A percentile compares a stretch with the other conserved stretches of the same genome.
phyloP scores from a whole-genome alignment of 2,797 vertebrate species.

The Cossypha caffra region DNA sequence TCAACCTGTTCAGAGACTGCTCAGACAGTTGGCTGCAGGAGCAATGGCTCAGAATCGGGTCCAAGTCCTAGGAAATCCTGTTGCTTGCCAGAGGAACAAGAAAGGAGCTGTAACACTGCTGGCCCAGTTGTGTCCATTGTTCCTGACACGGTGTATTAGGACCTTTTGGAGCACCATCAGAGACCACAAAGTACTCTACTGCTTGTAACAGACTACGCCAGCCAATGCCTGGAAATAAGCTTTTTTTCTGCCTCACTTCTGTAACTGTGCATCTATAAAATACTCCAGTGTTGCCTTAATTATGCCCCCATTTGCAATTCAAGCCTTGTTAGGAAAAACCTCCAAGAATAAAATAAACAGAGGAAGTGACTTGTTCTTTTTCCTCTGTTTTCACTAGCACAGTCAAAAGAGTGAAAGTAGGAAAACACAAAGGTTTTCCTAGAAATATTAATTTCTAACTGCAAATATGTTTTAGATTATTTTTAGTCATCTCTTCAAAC shows the following conservation, averaged over 20 bases:
- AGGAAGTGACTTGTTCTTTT: neutral
- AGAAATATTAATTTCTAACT: neutral
- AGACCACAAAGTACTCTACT: neutral
- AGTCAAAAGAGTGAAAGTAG: neutral
- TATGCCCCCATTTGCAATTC: neutral
- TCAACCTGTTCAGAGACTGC: neutral
- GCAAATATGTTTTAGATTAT: neutral
- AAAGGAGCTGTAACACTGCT: neutral
- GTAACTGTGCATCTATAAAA: neutral
- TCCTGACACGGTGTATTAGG: neutral
- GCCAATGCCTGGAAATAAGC: neutral
- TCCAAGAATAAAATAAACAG: neutral
- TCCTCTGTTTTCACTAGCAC: neutral
- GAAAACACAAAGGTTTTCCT: neutral
- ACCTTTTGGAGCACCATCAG: constrained; percentile 25
- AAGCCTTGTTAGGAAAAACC: neutral
- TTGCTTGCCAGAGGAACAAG: neutral
- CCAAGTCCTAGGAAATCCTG: neutral
- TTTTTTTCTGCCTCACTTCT: neutral
- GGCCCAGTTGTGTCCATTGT: neutral
- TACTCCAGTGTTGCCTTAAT: neutral
- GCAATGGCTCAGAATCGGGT: neutral
- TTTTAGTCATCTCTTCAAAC: neutral
- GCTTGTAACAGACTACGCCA: neutral
- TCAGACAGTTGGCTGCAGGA: neutral